Base-by-base conservation (phyloP, 2,113 vertebrate genomes). In the Pteropus alecto region DNA sequence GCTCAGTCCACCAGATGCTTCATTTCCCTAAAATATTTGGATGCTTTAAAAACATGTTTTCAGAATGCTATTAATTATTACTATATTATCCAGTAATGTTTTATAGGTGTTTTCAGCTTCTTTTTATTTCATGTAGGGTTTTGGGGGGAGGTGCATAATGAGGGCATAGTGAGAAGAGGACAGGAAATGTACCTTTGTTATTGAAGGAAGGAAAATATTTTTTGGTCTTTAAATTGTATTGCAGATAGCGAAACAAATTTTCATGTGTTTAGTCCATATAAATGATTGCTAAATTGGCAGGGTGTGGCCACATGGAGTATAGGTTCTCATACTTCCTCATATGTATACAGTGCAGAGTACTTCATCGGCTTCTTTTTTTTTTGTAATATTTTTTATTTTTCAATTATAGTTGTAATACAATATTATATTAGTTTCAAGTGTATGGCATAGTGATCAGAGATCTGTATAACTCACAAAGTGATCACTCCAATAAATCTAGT, bases 1-100 rank as follows among this genome's bases (percentile, higher is more conserved):
- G 19, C 33, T 78, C 63, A 48, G 58, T 28, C 26, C 51, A 54
- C n/a, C 28, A 78, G 67, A 65, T 35, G 54, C 68, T 89, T 71
- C 48, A 28, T 77, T 73, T 84, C 76, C 14, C 21, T n/a, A 58
- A 93, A 35, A 76, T 76, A 71, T 33, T 58, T 81, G 43, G 18
- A 21, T 58, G 60, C 48, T 79, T 94, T 84, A 48, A 93, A 95
- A 96, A 67, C 22, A 21, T 58, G 16, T 48, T 84, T 87, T 84
- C 38, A 74, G 56, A 79, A 83, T 58, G 63, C 26, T 28, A 51
- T 15, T 38, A 38, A 33, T 88, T 56, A 65, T 84, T 41, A 79
- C 13, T 67, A 19, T 73, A n/a, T 74, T 48, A 63, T 46, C 43
- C 63, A 60, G 38, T 76, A 30, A 60, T 22, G 2, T 83, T 93